Base-by-base conservation (phyloP, 2,113 vertebrate species). In the Dipodomys merriami region DNA sequence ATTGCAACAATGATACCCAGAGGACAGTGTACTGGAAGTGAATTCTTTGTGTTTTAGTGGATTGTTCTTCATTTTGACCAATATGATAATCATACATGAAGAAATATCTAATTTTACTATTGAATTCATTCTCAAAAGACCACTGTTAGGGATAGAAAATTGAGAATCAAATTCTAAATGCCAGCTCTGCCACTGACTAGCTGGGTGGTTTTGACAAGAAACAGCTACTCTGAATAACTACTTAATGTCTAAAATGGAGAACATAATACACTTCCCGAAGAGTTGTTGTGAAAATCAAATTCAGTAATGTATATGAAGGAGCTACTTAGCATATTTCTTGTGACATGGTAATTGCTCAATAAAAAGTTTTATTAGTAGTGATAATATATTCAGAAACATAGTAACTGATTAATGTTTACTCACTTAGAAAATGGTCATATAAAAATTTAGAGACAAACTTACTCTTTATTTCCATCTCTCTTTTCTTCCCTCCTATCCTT, bases 311-410 rank as follows among this genome's bases (percentile, higher is more conserved):
- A n/a, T 30, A 33, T 7, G 35, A 74, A 92, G 72, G 3, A 86
- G 57, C 87, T 77, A 35, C 29, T 82, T 89, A 67, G 25, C 39
- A 72, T 72, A 80, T 29, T 77, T 83, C 30, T 15, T 72, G n/a
- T 53, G 68, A 71, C 68, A 57, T 85, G 77, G 35, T 77, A 72
- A 82, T 80, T 90, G 11, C 23, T 76, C 78, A 64, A 57, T 74
- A 39, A 80, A 71, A 49, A 15, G 5, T 57, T 94, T 79, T 85
- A 65, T 95, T 85, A 65, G 44, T 79, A 27, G 3, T 60, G 69
- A 83, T 76, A 39, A 71, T 60, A 60, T 44, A 80, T 76, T 62
- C 49, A 79, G 78, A 83, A 69, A 71, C n/a, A 65, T n/a, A 94
- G 19, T 65, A 71, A 88, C 85, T 83, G 62, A 83, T 92, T 83